Base-by-base conservation (phyloP, 1,140 invertebrate genomes). In the Achatina immaculata region DNA sequence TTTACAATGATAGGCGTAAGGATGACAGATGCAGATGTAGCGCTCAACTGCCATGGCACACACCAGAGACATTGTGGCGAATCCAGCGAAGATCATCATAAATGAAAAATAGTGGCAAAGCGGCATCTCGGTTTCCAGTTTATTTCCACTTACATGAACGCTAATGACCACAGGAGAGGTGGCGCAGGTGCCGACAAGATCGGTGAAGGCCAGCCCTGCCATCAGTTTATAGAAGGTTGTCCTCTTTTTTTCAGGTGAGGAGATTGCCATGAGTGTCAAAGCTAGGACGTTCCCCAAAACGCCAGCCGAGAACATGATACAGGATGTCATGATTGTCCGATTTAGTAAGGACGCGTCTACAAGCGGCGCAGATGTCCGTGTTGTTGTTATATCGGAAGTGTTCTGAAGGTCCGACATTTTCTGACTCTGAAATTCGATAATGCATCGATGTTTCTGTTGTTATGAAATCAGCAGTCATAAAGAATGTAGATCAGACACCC, bases 1-100 rank as follows among this genome's bases (percentile, higher is more conserved):
- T 58, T 89, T 85, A 34, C 87, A 88, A 80, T 89, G 87, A 86
- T 91, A 92, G 31, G 89, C 85, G 81, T 89, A 92, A 16, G 90
- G 90, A 83, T 92, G 90, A 51, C 88, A 83, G 19, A 92, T 89
- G 73, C 90, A 90, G 4, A 92, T 81, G 82, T 90, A 90, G 0
- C 91, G 69, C 85, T 92, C 91, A 11, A 92, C 77, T 24, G 91
- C 88, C 91, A 92, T 92, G 40, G 90, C 85, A 68, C 89, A 91
- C 2, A 92, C 90, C 38, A 92, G 89, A 4, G 87, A 85, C 80
- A 90, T 89, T 3, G 91, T 92, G 19, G 91, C 86, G 40, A 89
- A 84, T 21, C 89, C 89, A 43, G 90, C 88, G 68, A 89, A 87
- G 62, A 91, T 89, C 90, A 92, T 91, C 74, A 89, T 86, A 82